Evolutionary conservation across 2,113 vertebrate species (phyloP), one percentile per base, ranked within the genome.

Genomic region (Saccopteryx leptura): DNA sequence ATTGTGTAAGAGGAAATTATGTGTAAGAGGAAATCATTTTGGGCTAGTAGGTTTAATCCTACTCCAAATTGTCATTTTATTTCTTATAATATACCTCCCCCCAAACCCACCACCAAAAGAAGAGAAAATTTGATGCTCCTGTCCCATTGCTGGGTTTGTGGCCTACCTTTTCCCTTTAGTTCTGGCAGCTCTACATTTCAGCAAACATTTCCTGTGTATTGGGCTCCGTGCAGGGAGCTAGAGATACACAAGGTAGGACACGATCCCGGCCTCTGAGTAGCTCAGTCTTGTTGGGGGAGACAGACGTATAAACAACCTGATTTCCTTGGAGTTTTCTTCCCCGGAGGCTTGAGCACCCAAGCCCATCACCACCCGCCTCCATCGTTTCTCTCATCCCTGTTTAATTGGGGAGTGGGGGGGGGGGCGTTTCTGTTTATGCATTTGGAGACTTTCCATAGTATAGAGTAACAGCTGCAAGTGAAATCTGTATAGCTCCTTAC

Each of bases 1-100:
- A n/a, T 50, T 95, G 61, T 92, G 85, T 88, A 92, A 96, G 80
- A 96, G 82, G 71, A 66, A 87, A 82, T 60, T 88, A 58, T 33
- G 78, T 88, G 61, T 24, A 58, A 88, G 89, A 90, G 48, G 89
- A 90, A 48, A 52, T 91, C 85, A n/a, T 78, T 94, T 92, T 91
- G 74, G 88, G 72, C 60, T 88, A 39, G 58, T 79, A 60, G n/a
- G 17, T 82, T 58, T 90, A 69, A 68, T 72, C 54, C 69, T 83
- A 14, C 61, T 76, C 60, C 85, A 95, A 79, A 23, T 93, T 75
- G 46, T 58, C 69, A 23, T 84, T 93, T 93, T 18, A n/a, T 61
- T 92, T 80, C 52, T 72, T 82, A 12, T 84, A 94, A 33, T 52
- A 24, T 21, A 50, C 54, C 39, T 75, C 26, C 19, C 10, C 5